Base-by-base conservation (phyloP, 1,140 invertebrate genomes). In the Dryas iulia region DNA sequence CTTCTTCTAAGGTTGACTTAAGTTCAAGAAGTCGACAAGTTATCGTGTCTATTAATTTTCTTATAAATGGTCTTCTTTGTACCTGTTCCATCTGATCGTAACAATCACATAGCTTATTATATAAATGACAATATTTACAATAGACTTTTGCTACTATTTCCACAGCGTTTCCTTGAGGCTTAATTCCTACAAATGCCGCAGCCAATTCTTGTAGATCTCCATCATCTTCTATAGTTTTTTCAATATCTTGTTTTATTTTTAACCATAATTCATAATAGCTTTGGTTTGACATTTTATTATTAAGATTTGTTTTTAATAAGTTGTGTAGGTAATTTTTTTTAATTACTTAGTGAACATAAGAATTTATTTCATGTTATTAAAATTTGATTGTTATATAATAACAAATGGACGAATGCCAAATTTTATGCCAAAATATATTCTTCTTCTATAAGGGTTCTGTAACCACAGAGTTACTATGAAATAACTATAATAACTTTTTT, bases 41-140 rank as follows among this genome's bases (percentile, higher is more conserved):
- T 12, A 90, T 25, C 8, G 84, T 76, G 62, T 91, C 87, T 52
- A 91, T 87, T 21, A 91, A 73, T 68, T 78, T 81, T 61, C 77
- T 79, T 14, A 91, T 86, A 56, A 73, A 88, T 2, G 82, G 79
- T 57, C 87, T 66, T 60, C 87, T 76, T 78, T 91, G 89, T 5
- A 86, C 79, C 78, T 91, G 89, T 70, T 79, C 77, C 87, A 89
- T 90, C 74, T 90, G 86, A 66, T 91, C 89, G 52, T 91, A 91
- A 28, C 79, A 84, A 14, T 90, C 89, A 62, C 89, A 91, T 26
- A 91, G 64, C 68, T 84, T 84, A 59, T 91, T 90, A 57, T 86
- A 91, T 26, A 91, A 54, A 11, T 83, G 71, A 71, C 87, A 89
- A 60, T 86, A 91, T 61, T 84, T 86, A 31, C 76, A 73, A 53